A percentile compares a stretch with the other conserved stretches of the same genome.
These are phyloP conservation scores for Nephila pilipes DNA, from an alignment of 1,140 invertebrate genomes.

Conservation along the genomic window DNA sequence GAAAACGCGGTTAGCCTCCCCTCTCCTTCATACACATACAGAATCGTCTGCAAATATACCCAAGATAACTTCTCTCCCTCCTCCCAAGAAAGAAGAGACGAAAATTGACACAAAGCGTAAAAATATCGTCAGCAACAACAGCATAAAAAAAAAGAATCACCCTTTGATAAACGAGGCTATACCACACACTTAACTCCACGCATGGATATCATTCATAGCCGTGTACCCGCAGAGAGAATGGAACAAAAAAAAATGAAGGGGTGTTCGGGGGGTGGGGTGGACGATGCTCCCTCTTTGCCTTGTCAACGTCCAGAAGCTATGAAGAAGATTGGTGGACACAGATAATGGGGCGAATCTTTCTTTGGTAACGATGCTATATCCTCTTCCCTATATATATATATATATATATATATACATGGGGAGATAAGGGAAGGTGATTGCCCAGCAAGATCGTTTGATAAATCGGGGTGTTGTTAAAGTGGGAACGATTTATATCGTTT, in stretches of 20 bases:
- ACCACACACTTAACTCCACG: conserved; percentile 59
- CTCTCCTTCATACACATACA: neutral
- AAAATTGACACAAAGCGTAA: conserved; percentile 54
- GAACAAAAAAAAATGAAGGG: conserved; percentile 11
- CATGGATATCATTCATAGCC: conserved; percentile 54
- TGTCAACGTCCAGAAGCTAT: conserved; percentile 39
- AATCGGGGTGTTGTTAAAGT: conserved; percentile 3
- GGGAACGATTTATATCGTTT: neutral
- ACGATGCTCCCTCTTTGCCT: conserved; percentile 11
- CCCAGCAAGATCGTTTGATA: neutral
- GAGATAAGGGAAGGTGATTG: neutral
- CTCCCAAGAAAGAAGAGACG: neutral
- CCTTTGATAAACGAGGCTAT: conserved; percentile 67
- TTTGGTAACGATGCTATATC: conserved; percentile 45
- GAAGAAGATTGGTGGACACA: conserved; percentile 48
- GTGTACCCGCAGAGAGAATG: conserved; percentile 20
- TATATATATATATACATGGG: neutral
- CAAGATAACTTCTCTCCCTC: conserved; percentile 30
- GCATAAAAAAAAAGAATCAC: neutral
- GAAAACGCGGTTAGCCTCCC: neutral
- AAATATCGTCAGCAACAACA: neutral
- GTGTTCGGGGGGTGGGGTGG: neutral
- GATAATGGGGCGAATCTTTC: conserved; percentile 50
- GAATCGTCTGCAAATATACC: conserved; percentile 56
- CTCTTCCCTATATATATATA: conserved; percentile 4